Evolutionary conservation across 2,113 vertebrate species (phyloP).

Genomic region (Kryptolebias marmoratus): DNA sequence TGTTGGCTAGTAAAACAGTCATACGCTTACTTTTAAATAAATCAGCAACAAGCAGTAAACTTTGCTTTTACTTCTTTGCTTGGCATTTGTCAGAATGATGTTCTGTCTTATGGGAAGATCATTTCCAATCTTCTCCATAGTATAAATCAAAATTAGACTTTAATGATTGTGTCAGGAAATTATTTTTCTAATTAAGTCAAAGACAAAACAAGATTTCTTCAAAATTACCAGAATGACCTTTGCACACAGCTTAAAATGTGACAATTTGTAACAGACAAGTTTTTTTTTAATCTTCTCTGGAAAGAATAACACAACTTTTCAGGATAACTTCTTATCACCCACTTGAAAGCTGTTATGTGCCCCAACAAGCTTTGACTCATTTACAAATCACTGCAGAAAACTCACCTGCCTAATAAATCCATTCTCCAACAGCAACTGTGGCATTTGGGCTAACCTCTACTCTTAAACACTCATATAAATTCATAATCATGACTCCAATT

Average conservation of each 20-base stretch:
- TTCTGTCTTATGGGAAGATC: constrained; percentile 3
- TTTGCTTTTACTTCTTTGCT: constrained; percentile 3
- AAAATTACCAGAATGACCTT: constrained; percentile 35
- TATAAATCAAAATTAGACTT: constrained; percentile 17
- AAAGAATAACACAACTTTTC: constrained; percentile 35
- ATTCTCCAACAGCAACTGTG: constrained; percentile 56
- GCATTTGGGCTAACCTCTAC: constrained; percentile 56
- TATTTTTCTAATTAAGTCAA: constrained; percentile 22
- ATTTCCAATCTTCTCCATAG: constrained; percentile 18
- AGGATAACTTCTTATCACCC: constrained; percentile 37
- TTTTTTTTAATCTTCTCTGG: not conserved
- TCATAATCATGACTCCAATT: constrained; percentile 81
- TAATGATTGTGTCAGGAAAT: constrained; percentile 31
- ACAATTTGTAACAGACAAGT: not conserved
- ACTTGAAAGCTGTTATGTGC: constrained; percentile 20
- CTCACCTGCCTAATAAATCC: constrained; percentile 67
- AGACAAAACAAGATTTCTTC: constrained; percentile 38
- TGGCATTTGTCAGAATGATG: constrained; percentile 1
- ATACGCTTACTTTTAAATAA: constrained; percentile 28
- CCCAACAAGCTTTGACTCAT: constrained; percentile 23
- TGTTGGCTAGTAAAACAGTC: constrained; percentile 33
- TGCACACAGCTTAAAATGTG: constrained; percentile 4
- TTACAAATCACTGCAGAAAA: constrained; percentile 48
- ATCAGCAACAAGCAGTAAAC: constrained; percentile 18
- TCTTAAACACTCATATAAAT: constrained; percentile 87